Evolutionary conservation across 1,140 invertebrate genomes (phyloP).

Genomic region (Drosophila orosa): DNA sequence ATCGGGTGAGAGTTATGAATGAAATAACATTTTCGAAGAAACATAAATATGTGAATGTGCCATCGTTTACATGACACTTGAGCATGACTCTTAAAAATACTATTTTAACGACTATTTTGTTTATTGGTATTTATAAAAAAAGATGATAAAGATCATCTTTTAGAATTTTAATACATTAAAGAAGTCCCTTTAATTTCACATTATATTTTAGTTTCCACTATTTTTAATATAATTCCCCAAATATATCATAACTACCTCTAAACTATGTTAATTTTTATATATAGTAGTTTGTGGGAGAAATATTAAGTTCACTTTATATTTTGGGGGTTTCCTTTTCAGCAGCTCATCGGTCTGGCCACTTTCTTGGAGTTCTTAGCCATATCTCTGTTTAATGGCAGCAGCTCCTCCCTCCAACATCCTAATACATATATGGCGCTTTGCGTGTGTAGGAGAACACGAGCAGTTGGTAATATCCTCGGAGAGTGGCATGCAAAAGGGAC

Average conservation of each 20-base stretch:
- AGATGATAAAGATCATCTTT: too few relatives aligned
- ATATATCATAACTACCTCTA: too few relatives aligned
- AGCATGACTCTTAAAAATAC: neutral
- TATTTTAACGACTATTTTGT: neutral
- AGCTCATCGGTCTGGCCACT: neutral
- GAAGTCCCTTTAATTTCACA: too few relatives aligned
- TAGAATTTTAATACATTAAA: too few relatives aligned
- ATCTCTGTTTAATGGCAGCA: conserved; percentile 35
- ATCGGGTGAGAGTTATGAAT: conserved; percentile 15
- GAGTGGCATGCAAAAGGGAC: conserved; percentile 54
- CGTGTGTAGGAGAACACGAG: conserved; percentile 35
- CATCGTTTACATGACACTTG: neutral
- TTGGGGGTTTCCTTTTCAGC: neutral
- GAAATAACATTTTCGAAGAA: neutral
- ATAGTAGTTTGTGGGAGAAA: too few relatives aligned
- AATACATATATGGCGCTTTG: conserved; percentile 45
- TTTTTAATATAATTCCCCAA: too few relatives aligned
- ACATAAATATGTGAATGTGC: neutral
- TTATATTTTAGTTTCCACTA: too few relatives aligned
- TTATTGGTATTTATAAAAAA: too few relatives aligned
- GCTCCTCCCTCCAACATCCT: neutral
- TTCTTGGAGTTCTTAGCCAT: conserved; percentile 13
- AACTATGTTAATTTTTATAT: too few relatives aligned
- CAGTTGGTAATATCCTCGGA: conserved; percentile 50
- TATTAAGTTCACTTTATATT: neutral